These are phyloP conservation scores for Coendou prehensilis DNA, from an alignment of 2,797 vertebrate species.

Conservation along the genomic window DNA sequence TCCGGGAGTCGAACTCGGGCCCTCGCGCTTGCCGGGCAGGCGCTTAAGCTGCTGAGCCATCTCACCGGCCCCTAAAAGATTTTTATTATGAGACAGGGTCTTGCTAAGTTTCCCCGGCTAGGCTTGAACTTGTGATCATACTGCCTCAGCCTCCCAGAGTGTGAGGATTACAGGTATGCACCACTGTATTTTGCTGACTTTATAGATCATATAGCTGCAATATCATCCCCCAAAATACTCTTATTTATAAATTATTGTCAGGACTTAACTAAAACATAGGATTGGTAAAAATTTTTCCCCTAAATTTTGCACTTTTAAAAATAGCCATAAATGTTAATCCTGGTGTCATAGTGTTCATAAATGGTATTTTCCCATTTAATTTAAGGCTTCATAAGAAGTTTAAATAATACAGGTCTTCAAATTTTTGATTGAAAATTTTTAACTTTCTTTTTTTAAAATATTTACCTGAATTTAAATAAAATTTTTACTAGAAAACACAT, in stretches of 20 bases:
- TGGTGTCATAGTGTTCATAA: neutral
- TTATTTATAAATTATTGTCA: conserved; percentile 21
- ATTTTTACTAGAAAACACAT: conserved; percentile 2
- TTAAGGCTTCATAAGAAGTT: neutral
- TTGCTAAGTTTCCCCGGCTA: neutral
- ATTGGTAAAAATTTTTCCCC: neutral
- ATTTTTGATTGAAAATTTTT: neutral
- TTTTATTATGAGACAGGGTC: neutral
- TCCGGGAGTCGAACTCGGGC: no score
- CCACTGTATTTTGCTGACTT: neutral
- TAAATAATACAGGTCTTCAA: neutral
- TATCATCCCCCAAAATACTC: neutral
- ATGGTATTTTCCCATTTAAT: conserved; percentile 15
- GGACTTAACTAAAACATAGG: conserved; percentile 4
- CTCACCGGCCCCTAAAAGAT: no score
- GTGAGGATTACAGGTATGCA: neutral
- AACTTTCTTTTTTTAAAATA: neutral
- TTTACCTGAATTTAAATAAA: neutral
- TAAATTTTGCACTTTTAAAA: neutral
- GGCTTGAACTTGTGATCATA: neutral
- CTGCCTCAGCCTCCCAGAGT: neutral
- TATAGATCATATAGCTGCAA: neutral
- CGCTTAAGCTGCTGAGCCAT: no score
- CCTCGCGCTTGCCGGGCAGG: no score
- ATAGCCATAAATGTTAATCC: neutral